These are phyloP conservation scores for Kudoa iwatai DNA, from an alignment of 30 jellyfish, hydroid and myxozoan species.

Conservation along the genomic window DNA sequence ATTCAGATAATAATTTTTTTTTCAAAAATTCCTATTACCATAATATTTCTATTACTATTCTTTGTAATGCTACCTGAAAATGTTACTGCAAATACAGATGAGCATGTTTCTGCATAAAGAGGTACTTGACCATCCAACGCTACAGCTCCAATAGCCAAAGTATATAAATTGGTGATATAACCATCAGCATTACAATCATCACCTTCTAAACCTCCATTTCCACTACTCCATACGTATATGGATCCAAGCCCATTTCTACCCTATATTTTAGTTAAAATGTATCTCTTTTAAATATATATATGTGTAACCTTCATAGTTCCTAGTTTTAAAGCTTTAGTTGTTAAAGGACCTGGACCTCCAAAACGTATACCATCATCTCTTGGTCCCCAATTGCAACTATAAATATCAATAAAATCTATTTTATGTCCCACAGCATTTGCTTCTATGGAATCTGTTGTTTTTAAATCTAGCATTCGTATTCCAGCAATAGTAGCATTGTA, in stretches of 20 bases:
- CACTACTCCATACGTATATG: background rate
- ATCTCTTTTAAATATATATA: too few relatives aligned
- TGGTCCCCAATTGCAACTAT: slow-evolving; percentile 99
- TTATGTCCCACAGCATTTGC: slow-evolving; percentile 73
- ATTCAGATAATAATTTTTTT: background rate
- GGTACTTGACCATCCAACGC: background rate
- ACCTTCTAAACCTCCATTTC: background rate
- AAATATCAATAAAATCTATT: slow-evolving; percentile 39
- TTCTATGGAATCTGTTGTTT: slow-evolving; percentile 77
- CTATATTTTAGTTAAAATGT: too few relatives aligned
- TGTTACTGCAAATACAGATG: background rate
- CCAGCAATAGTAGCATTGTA: slow-evolving; percentile 71
- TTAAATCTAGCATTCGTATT: slow-evolving; percentile 88
- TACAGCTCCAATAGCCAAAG: background rate
- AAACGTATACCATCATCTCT: slow-evolving; percentile 89
- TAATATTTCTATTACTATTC: background rate
- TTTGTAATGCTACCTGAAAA: background rate
- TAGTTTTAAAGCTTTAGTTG: slow-evolving; percentile 67
- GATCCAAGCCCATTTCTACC: background rate
- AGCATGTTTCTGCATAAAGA: background rate
- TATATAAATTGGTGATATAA: background rate
- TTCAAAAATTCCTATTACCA: background rate
- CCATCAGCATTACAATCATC: slow-evolving; percentile 1
- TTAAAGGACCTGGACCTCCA: slow-evolving; percentile 91
- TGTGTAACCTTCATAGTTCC: slow-evolving; percentile 42